Conservation (phyloP, 1,140 invertebrate genomes). For the Bombus superbus region DNA sequence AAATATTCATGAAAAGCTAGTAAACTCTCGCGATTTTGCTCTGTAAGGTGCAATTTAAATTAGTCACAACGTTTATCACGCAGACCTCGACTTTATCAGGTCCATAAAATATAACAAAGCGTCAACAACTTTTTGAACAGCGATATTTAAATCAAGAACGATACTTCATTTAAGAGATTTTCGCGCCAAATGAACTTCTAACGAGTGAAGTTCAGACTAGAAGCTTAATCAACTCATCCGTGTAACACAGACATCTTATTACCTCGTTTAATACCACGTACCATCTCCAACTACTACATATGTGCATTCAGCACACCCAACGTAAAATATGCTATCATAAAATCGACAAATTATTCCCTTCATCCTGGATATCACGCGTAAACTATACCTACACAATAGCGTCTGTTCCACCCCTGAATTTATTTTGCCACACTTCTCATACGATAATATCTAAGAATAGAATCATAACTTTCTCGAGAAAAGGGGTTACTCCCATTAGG, state of each 20-base stretch:
- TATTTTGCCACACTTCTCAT: neutral
- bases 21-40: neutral
- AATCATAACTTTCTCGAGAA: neutral
- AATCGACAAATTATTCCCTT: neutral
- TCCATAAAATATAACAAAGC: neutral
- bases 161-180: neutral
- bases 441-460: neutral
- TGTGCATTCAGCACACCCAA: neutral
- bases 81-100: neutral
- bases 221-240: slow-evolving; percentile 1
- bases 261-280: neutral
- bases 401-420: neutral
- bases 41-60: neutral
- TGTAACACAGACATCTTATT: neutral
- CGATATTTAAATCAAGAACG: neutral
- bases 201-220: neutral
- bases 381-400: neutral
- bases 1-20: neutral
- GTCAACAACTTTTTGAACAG: neutral
- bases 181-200: neutral
- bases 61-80: neutral
- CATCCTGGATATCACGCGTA: no score
- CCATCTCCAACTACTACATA: neutral
- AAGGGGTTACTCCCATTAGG: neutral
- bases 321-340: neutral